Evolutionary conservation across 1,140 invertebrate species (phyloP).

Genomic region (Drosophila saltans): DNA sequence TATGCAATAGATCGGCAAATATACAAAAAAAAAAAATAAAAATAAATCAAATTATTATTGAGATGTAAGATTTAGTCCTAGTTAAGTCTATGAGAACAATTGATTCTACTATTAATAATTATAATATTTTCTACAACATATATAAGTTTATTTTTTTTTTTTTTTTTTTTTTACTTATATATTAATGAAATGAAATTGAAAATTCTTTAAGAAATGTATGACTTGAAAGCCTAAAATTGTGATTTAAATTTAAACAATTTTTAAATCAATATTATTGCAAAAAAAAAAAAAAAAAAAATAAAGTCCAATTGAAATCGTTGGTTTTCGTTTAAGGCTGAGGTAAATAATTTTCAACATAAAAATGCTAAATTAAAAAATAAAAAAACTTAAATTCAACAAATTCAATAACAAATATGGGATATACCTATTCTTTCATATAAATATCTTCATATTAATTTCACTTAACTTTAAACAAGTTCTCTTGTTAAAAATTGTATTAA

Average conservation of each 20-base stretch:
- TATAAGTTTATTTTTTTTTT: not conserved
- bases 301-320: slow-evolving; percentile 1
- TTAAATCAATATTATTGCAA: not conserved
- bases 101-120: not conserved
- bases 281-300: not conserved
- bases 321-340: not conserved
- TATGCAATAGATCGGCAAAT: slow-evolving; percentile 1
- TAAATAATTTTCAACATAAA: slow-evolving; percentile 9
- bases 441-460: no score
- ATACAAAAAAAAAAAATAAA: not conserved
- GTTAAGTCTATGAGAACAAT: slow-evolving; percentile 32
- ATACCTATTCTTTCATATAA: no score
- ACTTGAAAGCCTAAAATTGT: slow-evolving; percentile 28
- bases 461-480: no score
- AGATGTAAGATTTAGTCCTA: slow-evolving; percentile 54
- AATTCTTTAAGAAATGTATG: slow-evolving; percentile 6
- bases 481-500: no score
- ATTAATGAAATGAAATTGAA: slow-evolving; percentile 3
- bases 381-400: no score
- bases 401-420: no score
- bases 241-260: slow-evolving; percentile 36
- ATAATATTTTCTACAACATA: not conserved
- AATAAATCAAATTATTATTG: slow-evolving; percentile 12
- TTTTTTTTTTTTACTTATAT: not conserved
- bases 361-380: no score